Percentiles rank a stretch among this genome's conserved stretches.
Conservation (phyloP, 2,888 invertebrate genomes). For the Nomada lathburiana region DNA sequence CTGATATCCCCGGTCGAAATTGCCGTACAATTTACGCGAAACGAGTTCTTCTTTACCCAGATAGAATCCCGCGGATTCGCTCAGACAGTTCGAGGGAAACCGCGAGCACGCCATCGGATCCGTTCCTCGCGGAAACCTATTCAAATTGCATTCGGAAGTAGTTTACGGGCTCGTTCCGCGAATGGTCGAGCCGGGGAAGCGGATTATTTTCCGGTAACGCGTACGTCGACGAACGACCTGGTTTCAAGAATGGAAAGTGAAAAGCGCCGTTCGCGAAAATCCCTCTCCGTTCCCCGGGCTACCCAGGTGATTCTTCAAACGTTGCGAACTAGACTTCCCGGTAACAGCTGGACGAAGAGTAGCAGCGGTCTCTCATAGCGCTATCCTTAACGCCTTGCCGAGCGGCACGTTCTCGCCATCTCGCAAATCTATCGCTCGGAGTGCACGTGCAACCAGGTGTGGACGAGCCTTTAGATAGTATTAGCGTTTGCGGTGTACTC, state of each 20-base stretch:
- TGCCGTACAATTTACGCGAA: background rate
- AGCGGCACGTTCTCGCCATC: background rate
- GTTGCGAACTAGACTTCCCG: slow-evolving; percentile 14
- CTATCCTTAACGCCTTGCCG: background rate
- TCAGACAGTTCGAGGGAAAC: background rate
- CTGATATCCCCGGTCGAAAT: background rate
- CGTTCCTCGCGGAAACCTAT: background rate
- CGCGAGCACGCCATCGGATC: background rate
- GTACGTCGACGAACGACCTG: slow-evolving; percentile 41
- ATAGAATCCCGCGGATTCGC: background rate
- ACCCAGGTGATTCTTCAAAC: slow-evolving; percentile 5
- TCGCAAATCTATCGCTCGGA: slow-evolving; percentile 20
- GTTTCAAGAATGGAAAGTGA: slow-evolving; percentile 64
- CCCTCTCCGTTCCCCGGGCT: slow-evolving; percentile 13
- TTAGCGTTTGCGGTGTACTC: slow-evolving; percentile 68
- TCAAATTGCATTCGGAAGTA: slow-evolving; percentile 36
- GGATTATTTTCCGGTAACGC: slow-evolving; percentile 57
- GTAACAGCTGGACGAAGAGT: slow-evolving; percentile 8
- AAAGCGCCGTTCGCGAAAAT: slow-evolving; percentile 53
- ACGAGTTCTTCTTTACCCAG: background rate
- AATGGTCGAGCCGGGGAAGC: slow-evolving; percentile 41
- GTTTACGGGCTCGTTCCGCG: slow-evolving; percentile 21
- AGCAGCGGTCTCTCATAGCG: background rate
- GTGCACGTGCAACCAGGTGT: slow-evolving; percentile 70
- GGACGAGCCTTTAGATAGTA: slow-evolving; percentile 76